Base-by-base conservation (phyloP, 2,888 invertebrate species). In the Acronicta aceris region DNA sequence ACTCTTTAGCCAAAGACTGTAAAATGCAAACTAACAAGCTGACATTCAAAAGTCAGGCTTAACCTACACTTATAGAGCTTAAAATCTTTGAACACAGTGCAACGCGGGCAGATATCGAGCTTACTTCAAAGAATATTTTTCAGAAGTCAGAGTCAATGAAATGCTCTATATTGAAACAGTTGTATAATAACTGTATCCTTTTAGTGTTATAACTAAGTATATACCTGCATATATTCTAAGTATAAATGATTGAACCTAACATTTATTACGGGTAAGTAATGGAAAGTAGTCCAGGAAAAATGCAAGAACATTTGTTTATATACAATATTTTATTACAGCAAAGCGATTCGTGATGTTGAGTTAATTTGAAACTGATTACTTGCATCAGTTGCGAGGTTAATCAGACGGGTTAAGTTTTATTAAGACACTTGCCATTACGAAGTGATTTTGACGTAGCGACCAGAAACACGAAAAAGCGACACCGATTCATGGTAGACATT, bases 1-100 rank as follows among this genome's bases (percentile, higher is more conserved):
- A 74, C 60, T 77, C 67, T 69, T 50, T 57, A 76, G 71, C 64
- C 67, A 66, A 76, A 79, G 65, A 66, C 56, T 60, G 69, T 68
- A 65, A 77, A 73, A 72, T 78, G 69, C 59, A 71, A 79, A 74
- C 64, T 66, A 61, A 42, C 47, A 45, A 53, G 33, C 13, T 27
- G 8, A 41, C 57, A 60, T 75, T 65, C 42, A 57, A 74, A 72
- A 72, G 15, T 46, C 59, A 53, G 57, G 63, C 68, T 65, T 71
- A 41, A 49, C 1, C 7, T 8, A 12, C 12, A 41, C 13, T 10
- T 12, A 65, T 70, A 74, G 51, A 66, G 76, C 72, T 66, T 47
- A 58, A 68, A 74, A 51, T 73, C 36, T 38, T 25, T 38, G 17
- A 9, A n/a, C 2, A 21, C 33, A 0, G 27, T 50, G 15, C 36